A percentile compares a stretch with the other conserved stretches of the same genome.
These are phyloP conservation scores for Asobara japonica DNA, from an alignment of 1,140 invertebrate species.

Conservation along the genomic window DNA sequence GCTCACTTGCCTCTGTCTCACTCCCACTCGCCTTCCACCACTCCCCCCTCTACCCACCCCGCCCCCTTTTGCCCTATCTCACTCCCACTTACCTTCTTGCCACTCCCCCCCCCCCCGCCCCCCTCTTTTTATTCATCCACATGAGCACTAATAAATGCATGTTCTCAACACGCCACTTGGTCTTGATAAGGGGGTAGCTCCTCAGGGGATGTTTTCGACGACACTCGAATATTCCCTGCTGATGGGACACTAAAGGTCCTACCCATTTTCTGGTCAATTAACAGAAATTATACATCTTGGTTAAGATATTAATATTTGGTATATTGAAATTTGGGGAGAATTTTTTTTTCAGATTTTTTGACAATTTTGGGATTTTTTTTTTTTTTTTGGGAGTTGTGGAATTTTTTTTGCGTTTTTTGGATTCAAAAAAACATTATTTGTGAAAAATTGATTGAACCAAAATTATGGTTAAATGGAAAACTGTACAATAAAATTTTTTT, in stretches of 20 bases:
- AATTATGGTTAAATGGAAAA: no score
- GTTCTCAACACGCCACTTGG: constrained; percentile 23
- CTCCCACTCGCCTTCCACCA: no score
- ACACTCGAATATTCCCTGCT: constrained; percentile 19
- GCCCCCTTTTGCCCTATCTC: background rate
- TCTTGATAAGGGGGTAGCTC: constrained; percentile 9
- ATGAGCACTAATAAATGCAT: constrained; percentile 33
- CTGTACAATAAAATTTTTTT: no score
- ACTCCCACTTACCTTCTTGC: constrained; percentile 11
- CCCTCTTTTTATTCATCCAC: constrained; percentile 17
- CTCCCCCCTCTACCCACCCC: background rate
- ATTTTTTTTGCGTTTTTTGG: background rate
- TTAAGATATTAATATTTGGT: no score
- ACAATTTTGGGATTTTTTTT: no score
- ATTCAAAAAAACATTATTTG: no score
- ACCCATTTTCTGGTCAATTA: constrained; percentile 26
- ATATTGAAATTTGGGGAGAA: no score
- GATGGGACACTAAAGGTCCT: constrained; percentile 24
- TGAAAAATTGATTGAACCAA: no score
- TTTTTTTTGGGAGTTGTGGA: background rate
- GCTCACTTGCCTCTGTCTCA: background rate
- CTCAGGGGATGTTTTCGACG: background rate
- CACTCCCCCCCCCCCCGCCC: background rate
- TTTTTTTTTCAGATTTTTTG: background rate
- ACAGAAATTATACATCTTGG: background rate